phyloP scores from a whole-genome alignment of 37 sponge, comb jelly and placozoan species.

The Theonella swinhoei region DNA sequence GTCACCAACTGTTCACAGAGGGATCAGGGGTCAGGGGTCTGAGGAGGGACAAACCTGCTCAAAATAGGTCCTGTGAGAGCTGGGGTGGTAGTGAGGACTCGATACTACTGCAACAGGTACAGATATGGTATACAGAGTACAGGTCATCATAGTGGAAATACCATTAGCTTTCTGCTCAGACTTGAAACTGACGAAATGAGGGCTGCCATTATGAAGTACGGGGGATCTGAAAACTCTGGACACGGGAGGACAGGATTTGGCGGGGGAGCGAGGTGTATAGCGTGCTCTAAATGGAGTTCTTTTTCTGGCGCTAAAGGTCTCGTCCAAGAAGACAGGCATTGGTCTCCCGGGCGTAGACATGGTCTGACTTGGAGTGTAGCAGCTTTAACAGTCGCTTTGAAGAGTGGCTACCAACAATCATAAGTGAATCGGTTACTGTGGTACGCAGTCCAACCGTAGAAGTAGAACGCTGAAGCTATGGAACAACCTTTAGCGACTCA shows the following conservation, averaged over 20 bases:
- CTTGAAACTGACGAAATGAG: constrained; percentile 69
- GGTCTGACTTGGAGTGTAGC: no score
- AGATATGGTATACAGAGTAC: no score
- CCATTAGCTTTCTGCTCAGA: constrained; percentile 21
- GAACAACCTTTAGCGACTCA: no score
- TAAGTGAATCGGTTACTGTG: no score
- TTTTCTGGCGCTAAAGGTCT: constrained; percentile 70
- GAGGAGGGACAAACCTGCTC: constrained; percentile 27
- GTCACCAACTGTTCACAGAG: not conserved
- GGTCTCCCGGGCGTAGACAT: not conserved
- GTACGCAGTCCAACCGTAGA: no score
- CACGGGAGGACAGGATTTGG: constrained; percentile 82
- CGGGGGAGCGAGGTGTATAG: constrained; percentile 52
- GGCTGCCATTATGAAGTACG: not conserved
- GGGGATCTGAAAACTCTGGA: constrained; percentile 57
- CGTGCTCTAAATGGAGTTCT: constrained; percentile 73
- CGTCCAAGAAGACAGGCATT: constrained; percentile 7
- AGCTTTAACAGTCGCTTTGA: no score
- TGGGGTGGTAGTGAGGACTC: constrained; percentile 47
- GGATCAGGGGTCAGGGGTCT: not conserved
- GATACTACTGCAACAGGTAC: constrained; percentile 16
- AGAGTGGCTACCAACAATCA: no score
- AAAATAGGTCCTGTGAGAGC: constrained; percentile 46
- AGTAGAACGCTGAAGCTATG: no score
- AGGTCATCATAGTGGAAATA: no score